Evolutionary conservation across 2,797 vertebrate genomes (phyloP).

Genomic region (Bradypus variegatus): DNA sequence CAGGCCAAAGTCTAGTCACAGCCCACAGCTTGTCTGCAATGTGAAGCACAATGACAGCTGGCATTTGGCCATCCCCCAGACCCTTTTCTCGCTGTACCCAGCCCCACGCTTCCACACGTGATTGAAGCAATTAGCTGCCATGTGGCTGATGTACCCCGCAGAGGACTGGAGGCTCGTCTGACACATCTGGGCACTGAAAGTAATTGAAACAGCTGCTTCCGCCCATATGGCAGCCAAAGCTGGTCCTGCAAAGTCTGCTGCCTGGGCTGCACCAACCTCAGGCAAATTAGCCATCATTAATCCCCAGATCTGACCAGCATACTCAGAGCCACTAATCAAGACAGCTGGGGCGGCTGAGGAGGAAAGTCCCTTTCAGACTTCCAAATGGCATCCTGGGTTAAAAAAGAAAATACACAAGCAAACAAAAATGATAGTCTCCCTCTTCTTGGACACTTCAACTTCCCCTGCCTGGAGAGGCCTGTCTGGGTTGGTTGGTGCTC

Average conservation of each 20-base stretch:
- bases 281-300: constrained; percentile 99
- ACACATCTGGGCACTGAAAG: constrained; percentile 99
- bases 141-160: constrained; percentile 90
- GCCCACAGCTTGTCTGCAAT: constrained; percentile 79
- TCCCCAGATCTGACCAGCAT: constrained; percentile 99
- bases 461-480: constrained; percentile 16
- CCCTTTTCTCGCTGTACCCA: constrained; percentile 85
- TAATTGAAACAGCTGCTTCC: constrained; percentile 99
- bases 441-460: not conserved
- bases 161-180: constrained; percentile 97
- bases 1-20: constrained; percentile 65
- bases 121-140: constrained; percentile 99
- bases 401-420: not conserved
- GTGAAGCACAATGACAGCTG: constrained; percentile 90
- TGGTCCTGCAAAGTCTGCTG: constrained; percentile 84
- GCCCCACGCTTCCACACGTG: constrained; percentile 85
- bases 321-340: constrained; percentile 94
- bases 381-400: constrained; percentile 54
- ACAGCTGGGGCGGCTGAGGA: constrained; percentile 78
- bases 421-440: constrained; percentile 39
- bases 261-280: constrained; percentile 89
- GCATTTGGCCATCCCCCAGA: constrained; percentile 90
- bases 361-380: constrained; percentile 61
- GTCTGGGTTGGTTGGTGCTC: constrained; percentile 57
- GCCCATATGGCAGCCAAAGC: constrained; percentile 98